Base-by-base conservation (phyloP, 2,888 invertebrate species). In the Drosophila putrida region DNA sequence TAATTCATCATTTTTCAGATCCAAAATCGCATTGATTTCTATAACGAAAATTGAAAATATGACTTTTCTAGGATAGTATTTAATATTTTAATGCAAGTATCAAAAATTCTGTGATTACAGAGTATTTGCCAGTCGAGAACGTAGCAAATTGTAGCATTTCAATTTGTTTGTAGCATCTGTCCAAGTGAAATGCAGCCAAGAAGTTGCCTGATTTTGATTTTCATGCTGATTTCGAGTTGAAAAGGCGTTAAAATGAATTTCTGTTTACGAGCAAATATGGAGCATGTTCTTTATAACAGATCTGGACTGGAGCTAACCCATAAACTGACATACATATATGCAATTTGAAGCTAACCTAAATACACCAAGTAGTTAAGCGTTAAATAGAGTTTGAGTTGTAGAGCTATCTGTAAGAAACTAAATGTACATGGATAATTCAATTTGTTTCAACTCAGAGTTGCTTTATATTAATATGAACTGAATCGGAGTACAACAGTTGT, bases 121-220 rank as follows among this genome's bases (percentile, higher is more conserved):
- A 33, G 43, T 33, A 55, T 25, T 10, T 13, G 4, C 0, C 0
- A 20, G 35, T 55, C 25, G 33, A 1, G n/a, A 4, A 1, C n/a
- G 6, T 25, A 4, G n/a, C 4, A 15, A 27, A 11, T 10, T 25
- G 9, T 10, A 1, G 35, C 54, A 25, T 55, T 55, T 55, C 54
- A 55, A 55, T 43, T 55, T 55, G 43, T 10, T 55, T 38, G 20
- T 10, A 55, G 54, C 54, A 55, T 55, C 54, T 55, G 57, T 11
- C 47, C 25, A 38, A 68, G 35, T 35, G 43, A 41, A 59, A 58
- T 33, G 47, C 58, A 62, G 36, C 31, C 33, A 64, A 69, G 55
- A 50, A 60, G 57, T 50, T 65, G 71, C 47, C 49, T 39, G 66
- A 54, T 59, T 71, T 73, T 54, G 38, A 68, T 53, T 53, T 46